phyloP scores from a whole-genome alignment of 2,113 vertebrate genomes.

The Antechinus stuartii region DNA sequence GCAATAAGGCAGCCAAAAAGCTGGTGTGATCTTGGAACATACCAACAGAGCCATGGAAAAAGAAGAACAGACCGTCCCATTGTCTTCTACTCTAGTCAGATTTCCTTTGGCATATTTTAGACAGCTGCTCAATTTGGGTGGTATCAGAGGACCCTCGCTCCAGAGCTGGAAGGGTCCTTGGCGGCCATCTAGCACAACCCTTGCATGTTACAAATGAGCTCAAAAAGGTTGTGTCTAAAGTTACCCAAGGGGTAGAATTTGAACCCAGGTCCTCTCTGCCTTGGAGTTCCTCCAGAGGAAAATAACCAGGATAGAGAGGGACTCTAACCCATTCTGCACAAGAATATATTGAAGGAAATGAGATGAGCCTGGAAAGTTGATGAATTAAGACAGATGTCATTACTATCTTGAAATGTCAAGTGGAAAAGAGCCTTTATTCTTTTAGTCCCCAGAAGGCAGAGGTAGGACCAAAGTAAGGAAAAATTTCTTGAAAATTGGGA shows the following conservation, averaged over 20 bases:
- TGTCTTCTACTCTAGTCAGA: not conserved
- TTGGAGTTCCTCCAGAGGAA: not conserved
- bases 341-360: not conserved
- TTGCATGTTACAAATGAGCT: not conserved
- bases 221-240: not conserved
- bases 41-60: not conserved
- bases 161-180: not conserved
- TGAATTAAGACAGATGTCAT: not conserved
- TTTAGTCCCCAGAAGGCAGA: not conserved
- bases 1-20: not conserved
- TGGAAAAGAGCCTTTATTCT: not conserved
- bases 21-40: not conserved
- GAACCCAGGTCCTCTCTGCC: not conserved
- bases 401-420: not conserved
- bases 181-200: not conserved
- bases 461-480: not conserved
- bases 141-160: not conserved
- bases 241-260: not conserved
- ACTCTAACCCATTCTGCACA: not conserved
- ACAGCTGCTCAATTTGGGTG: not conserved
- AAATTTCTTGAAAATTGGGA: not conserved
- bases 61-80: not conserved
- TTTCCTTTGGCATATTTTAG: not conserved
- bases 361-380: not conserved
- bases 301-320: not conserved